phyloP scores from a whole-genome alignment of 2,113 vertebrate species.

The Vulpes ferrilata region DNA sequence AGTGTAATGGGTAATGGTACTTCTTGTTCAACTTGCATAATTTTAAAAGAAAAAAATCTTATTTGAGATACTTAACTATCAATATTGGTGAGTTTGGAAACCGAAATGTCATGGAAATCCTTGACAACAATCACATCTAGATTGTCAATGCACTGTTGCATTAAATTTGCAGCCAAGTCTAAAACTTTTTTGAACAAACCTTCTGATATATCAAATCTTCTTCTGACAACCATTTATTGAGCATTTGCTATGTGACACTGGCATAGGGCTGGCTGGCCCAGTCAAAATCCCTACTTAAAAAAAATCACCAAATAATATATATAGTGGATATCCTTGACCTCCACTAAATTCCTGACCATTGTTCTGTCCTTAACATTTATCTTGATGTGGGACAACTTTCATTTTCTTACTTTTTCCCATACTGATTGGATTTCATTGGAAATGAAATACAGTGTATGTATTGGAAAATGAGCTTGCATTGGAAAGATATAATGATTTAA shows the following conservation, averaged over 20 bases:
- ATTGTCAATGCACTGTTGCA: background rate
- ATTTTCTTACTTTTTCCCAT: background rate
- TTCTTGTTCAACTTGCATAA: background rate
- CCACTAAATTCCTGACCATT: background rate
- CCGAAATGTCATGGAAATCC: background rate
- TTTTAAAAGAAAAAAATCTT: background rate
- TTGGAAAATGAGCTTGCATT: background rate
- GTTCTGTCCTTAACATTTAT: background rate
- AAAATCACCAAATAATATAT: background rate
- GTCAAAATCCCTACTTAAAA: background rate
- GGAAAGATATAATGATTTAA: conserved; percentile 20
- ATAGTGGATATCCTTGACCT: too few species aligned
- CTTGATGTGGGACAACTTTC: background rate
- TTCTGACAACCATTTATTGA: background rate
- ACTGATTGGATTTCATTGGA: background rate
- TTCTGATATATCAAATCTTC: background rate
- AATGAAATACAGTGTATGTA: background rate
- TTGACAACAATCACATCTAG: background rate
- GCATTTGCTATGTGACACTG: background rate
- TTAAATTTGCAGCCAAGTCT: background rate
- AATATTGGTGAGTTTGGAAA: background rate
- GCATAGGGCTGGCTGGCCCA: background rate
- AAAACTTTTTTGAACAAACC: background rate
- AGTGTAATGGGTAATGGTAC: background rate
- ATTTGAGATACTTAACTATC: conserved; percentile 13